Evolutionary conservation across 2,113 vertebrate species (phyloP), one percentile per base, ranked within the genome.

Genomic region (Saccopteryx leptura): DNA sequence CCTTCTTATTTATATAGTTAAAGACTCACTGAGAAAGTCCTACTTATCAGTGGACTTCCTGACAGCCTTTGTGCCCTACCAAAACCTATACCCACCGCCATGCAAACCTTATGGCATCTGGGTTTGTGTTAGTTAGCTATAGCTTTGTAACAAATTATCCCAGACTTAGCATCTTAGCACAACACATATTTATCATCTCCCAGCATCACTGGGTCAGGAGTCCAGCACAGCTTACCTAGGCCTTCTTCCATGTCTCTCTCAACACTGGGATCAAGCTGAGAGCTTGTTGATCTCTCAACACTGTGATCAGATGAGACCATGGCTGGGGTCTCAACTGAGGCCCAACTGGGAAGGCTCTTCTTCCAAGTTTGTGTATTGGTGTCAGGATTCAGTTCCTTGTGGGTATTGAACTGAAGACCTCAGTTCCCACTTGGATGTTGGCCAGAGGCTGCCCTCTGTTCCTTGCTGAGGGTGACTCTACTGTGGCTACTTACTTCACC

Each of bases 41-140:
- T 65, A 13, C 31, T 54, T 24, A 15, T 39, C 24, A 23, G 31
- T 23, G 8, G 33, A 10, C 2, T 28, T 28, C 56, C 66, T 19
- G 46, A 8, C 5, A 7, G 5, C 14, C 23, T 33, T 21, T 56
- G 48, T n/a, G 26, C 4, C 4, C 23, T n/a, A 5, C 17, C 14
- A 39, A 23, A 52, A 69, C 23, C 0, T 3, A 66, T 50, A n/a
- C 18, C 69, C 1, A 0, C 9, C 39, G 0, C 9, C 39, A 5
- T 12, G 11, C 17, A 13, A 15, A 26, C 76, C 14, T 52, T 4
- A 26, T 12, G 33, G n/a, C 48, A 18, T 14, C 10, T 54, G 23
- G 23, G 9, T 23, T 7, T 7, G 17, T 3, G 6, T 58, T 65
- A 28, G 14, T 13, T 56, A 56, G 14, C 48, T 56, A 17, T 28